Evolutionary conservation across 2,113 vertebrate genomes (phyloP).

Genomic region (Scomber japonicus): DNA sequence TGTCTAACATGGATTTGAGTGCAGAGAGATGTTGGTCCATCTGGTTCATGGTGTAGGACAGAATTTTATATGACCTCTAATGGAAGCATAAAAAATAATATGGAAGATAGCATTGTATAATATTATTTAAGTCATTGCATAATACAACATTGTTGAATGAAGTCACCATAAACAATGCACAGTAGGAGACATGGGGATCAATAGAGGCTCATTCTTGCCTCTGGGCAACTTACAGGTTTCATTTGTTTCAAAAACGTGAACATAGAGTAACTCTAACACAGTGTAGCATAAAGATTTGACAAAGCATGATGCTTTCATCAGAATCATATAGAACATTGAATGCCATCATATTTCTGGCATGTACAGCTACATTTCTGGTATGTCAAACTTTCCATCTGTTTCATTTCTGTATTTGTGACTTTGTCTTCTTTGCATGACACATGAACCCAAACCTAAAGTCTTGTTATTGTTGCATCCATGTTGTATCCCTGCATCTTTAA

Average conservation of each 20-base stretch:
- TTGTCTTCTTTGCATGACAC: slow-evolving; percentile 60
- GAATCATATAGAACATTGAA: background rate
- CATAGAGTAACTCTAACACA: background rate
- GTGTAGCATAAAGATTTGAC: background rate
- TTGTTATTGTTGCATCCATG: slow-evolving; percentile 28
- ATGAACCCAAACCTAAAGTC: slow-evolving; percentile 8
- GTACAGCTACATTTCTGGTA: slow-evolving; percentile 17
- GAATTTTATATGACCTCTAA: too few species aligned
- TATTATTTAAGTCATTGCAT: too few species aligned
- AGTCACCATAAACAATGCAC: too few species aligned
- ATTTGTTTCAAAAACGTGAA: background rate
- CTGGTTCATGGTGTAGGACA: too few species aligned
- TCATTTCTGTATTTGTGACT: slow-evolving; percentile 15
- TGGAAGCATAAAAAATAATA: too few species aligned
- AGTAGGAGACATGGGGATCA: too few species aligned
- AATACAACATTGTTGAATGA: too few species aligned
- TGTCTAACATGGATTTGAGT: too few species aligned
- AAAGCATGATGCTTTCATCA: slow-evolving; percentile 25
- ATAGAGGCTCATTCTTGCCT: too few species aligned
- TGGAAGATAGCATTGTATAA: too few species aligned
- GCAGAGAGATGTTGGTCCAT: too few species aligned
- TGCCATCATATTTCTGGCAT: slow-evolving; percentile 35
- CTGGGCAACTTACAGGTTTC: too few species aligned
- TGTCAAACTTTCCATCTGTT: slow-evolving; percentile 26
- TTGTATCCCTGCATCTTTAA: slow-evolving; percentile 50